Base-by-base conservation (phyloP, 2,797 vertebrate species). In the Xerus rutilus region DNA sequence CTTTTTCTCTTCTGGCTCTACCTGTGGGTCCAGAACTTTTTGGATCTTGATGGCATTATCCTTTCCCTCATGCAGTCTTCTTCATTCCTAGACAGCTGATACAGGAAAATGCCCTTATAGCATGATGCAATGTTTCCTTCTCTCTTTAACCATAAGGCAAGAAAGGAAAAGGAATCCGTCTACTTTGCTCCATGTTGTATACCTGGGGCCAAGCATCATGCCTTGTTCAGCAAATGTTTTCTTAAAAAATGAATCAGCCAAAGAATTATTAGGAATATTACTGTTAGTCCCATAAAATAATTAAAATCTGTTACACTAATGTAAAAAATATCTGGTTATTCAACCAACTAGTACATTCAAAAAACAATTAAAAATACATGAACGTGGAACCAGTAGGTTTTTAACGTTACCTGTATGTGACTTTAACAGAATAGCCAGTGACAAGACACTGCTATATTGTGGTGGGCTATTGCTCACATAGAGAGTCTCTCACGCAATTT, bases 231-330 rank as follows among this genome's bases (percentile, higher is more conserved):
- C 52, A 85, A 78, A 23, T 21, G 69, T n/a, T 88, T 89, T 70
- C 25, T 45, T 70, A 30, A 72, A 72, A 86, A 74, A 57, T 59
- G 7, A 85, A 57, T 72, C 5, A 82, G 3, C 12, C 86, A 82
- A 35, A 78, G 49, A 85, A 85, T 85, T 81, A 86, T 78, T 47
- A 83, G 47, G 23, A 94, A 94, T 25, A 54, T 25, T 45, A 47
- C 23, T 32, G 0, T 83, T 5, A 8, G 0, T 89, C 13, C 89
- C 30, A 84, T 78, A 86, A 93, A 95, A 65, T 21, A 91, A 88
- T 47, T 14, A 81, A 30, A 81, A 39, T 74, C 43, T 93, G 32
- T 91, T 89, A 76, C 0, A 30, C 9, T 62, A 62, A 72, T 62
- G 0, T 59, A 86, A 92, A 95, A 30, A 82, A 0, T 43, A 57